phyloP scores from a whole-genome alignment of 2,113 vertebrate species.

The Neoarius graeffei region DNA sequence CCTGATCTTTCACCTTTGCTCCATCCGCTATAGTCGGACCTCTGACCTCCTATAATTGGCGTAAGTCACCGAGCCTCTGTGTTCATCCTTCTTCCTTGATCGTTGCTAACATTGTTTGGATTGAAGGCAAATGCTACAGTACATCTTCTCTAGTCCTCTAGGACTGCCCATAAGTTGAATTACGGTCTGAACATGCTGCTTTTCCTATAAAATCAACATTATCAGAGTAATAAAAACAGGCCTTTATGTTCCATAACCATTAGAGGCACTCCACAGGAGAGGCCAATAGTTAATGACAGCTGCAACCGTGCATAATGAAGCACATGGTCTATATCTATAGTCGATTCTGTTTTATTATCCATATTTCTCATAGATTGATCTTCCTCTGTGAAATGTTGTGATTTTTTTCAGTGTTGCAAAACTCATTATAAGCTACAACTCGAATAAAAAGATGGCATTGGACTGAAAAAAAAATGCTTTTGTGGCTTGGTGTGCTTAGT shows the following conservation, averaged over 20 bases:
- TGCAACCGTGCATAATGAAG: slow-evolving; percentile 33
- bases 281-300: slow-evolving; percentile 39
- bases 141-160: slow-evolving; percentile 31
- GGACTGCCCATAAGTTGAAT: slow-evolving; percentile 45
- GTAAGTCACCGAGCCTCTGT: background rate
- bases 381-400: slow-evolving; percentile 13
- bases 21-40: background rate
- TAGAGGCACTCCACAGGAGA: slow-evolving; percentile 21
- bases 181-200: slow-evolving; percentile 43
- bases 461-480: slow-evolving; percentile 20
- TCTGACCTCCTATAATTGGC: background rate
- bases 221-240: slow-evolving; percentile 55
- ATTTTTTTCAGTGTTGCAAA: slow-evolving; percentile 2
- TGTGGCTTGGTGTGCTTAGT: slow-evolving; percentile 40
- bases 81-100: background rate
- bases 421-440: slow-evolving; percentile 5
- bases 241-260: slow-evolving; percentile 50
- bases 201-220: slow-evolving; percentile 60
- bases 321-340: background rate
- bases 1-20: background rate
- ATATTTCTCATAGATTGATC: background rate
- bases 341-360: slow-evolving; percentile 10
- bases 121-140: background rate
- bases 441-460: background rate
- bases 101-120: slow-evolving; percentile 8